phyloP scores from a whole-genome alignment of 2,113 vertebrate genomes.

The Microcebus ravelobensis region DNA sequence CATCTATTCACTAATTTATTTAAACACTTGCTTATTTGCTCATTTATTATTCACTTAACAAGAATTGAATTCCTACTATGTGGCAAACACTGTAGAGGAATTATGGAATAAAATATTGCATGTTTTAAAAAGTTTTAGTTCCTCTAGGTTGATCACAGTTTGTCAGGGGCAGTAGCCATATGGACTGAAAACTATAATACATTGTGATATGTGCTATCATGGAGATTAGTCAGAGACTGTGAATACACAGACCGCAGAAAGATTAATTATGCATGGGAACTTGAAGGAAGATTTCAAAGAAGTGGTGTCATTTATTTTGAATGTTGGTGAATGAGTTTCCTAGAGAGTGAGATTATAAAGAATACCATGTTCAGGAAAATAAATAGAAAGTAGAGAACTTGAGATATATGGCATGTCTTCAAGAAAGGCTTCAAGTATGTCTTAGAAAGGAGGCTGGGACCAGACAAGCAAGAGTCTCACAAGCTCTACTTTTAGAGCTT shows the following conservation, averaged over 20 bases:
- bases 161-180: background rate
- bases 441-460: background rate
- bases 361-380: background rate
- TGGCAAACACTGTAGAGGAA: background rate
- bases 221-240: background rate
- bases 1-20: background rate
- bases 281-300: conserved; percentile 17
- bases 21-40: background rate
- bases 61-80: background rate
- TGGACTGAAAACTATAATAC: background rate
- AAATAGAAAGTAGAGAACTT: background rate
- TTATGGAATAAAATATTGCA: background rate
- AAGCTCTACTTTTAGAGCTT: background rate
- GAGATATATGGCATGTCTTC: background rate
- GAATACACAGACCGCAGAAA: background rate
- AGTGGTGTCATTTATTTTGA: background rate
- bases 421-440: background rate
- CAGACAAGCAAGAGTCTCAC: background rate
- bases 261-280: background rate
- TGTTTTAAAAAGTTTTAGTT: background rate
- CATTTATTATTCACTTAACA: background rate
- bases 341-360: background rate
- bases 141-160: background rate
- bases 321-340: background rate
- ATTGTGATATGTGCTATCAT: background rate